Base-by-base conservation (phyloP, 2,113 vertebrate genomes). In the Pseudorasbora parva region DNA sequence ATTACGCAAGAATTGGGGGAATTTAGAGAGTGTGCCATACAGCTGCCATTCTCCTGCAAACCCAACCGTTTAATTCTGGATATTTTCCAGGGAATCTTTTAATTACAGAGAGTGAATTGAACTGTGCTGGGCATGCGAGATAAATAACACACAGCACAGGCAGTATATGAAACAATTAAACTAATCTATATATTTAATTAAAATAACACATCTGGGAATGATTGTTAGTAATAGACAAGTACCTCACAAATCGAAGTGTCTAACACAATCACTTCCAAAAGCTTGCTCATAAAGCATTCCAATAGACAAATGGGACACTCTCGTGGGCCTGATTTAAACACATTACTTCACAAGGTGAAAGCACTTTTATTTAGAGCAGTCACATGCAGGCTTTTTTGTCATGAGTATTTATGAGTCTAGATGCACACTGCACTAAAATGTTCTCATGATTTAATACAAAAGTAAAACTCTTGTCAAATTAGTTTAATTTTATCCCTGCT, bases 101-200 rank as follows among this genome's bases (percentile, higher is more conserved):
- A 94, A 94, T 94, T 94, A 94, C 88, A 89, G 86, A 91, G 89
- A 95, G 92, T 94, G 94, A 94, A 89, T 89, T 89, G 62, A 82
- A 89, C 88, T 87, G 84, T 88, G 88, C 90, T 93, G 90, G 45
- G 68, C 87, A 56, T 84, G 88, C 87, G 84, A 91, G 93, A 94
- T 91, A 90, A 92, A 94, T 92, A 93, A 91, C 88, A 92, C 82
- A 56, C 86, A 91, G 90, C 90, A 89, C 69, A 85, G 69, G 87
- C 88, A 92, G 91, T 90, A 92, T 91, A 91, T 90, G 88, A 92
- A 88, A 89, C 86, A 90, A 92, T 92, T 92, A 93, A 93, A 93
- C 91, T 91, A 91, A 89, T 90, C 92, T 89, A 92, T 93, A 92
- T 90, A 94, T 94, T 94, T 94, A 94, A 95, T 94, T 93, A 94